Evolutionary conservation across 1,140 invertebrate genomes (phyloP), one percentile per base, ranked within the genome.

Genomic region (Monomorium pharaonis): DNA sequence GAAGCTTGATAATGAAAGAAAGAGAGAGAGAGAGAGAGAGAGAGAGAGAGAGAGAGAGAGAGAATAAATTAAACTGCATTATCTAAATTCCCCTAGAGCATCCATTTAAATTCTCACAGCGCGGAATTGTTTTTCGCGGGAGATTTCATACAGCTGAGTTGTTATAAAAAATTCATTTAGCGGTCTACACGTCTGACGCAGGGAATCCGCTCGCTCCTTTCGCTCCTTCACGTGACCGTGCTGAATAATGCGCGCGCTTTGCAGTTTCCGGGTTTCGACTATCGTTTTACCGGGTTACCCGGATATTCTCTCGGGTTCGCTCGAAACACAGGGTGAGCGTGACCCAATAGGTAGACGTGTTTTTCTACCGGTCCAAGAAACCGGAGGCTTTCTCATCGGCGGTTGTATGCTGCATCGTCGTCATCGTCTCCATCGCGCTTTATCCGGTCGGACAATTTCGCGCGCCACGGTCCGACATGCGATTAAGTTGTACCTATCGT

Each of bases 151-250:
- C 65, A 72, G 33, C 37, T 44, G 78, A 24, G 67, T 83, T 83
- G 51, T 83, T 83, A 65, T 72, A 72, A 83, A 83, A 83, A 83
- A 83, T 83, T 83, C 67, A 83, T 83, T 83, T 83, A 72, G 78
- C 65, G 78, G 65, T 83, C 78, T 42, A 4, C 27, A 21, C 14
- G 60, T 67, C 76, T 27, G 65, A 27, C 24, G 37, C 51, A 30
- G 51, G 49, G 47, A 80, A 80, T 70, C 65, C 78, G 65, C 44
- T 21, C 74, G 47, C 51, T 44, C 37, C 67, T 83, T 60, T 58
- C 78, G 21, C 67, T 72, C 67, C 51, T 72, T 83, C 37, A 72
- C 51, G 51, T 33, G 78, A 83, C 67, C 47, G 51, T 1, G 58
- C 78, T 58, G 42, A 83, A 83, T 83, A 72, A 83, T 83, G 27